Evolutionary conservation across 30 jellyfish, hydroid and myxozoan species (phyloP).

Genomic region (Mastigias papua): DNA sequence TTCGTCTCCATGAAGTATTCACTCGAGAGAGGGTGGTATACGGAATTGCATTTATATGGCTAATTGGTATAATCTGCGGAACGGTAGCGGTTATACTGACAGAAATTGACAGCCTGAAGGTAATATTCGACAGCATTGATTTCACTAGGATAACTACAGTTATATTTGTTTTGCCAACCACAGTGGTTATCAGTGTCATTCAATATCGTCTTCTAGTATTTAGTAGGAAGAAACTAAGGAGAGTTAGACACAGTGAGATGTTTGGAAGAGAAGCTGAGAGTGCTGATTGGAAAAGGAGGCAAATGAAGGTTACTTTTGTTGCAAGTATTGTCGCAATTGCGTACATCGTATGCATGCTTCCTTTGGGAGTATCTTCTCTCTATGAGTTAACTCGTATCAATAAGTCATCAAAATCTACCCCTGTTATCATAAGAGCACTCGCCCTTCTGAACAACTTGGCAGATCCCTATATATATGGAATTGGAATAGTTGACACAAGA

Average conservation of each 20-base stretch:
- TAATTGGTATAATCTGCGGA: too few relatives aligned
- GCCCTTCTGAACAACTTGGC: neutral
- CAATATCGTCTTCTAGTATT: neutral
- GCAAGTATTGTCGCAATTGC: neutral
- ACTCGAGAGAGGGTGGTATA: too few relatives aligned
- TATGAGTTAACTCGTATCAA: neutral
- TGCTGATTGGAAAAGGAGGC: neutral
- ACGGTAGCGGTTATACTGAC: too few relatives aligned
- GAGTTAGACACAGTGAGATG: neutral
- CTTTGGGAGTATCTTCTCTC: neutral
- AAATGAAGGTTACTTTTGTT: neutral
- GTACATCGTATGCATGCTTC: neutral
- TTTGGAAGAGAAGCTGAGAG: neutral
- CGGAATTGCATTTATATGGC: too few relatives aligned
- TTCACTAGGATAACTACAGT: neutral
- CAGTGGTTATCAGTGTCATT: neutral
- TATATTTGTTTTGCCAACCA: neutral
- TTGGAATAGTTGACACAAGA: slow-evolving; percentile 12
- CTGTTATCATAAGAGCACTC: neutral
- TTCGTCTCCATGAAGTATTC: too few relatives aligned
- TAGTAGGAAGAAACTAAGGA: neutral
- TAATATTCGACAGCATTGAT: neutral
- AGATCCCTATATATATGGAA: neutral
- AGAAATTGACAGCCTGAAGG: too few relatives aligned
- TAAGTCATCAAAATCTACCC: neutral